Conservation (phyloP, 2,888 invertebrate species). For the Xanthia togata region DNA sequence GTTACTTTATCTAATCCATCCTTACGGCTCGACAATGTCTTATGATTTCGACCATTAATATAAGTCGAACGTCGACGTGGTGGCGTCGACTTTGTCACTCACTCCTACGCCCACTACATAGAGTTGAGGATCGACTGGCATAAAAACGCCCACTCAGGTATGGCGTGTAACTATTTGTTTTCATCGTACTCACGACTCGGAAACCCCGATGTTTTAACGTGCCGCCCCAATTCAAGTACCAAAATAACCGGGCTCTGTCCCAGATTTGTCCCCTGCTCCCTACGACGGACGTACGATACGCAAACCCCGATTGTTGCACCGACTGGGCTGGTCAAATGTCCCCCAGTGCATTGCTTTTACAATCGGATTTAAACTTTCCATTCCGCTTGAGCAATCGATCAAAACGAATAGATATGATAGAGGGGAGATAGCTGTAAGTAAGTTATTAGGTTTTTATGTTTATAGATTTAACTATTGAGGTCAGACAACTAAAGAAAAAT, state of each 20-base stretch:
- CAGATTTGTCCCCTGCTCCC: constrained; percentile 80
- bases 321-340: constrained; percentile 53
- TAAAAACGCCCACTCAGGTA: constrained; percentile 79
- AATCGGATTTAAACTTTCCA: constrained; percentile 55
- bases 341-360: constrained; percentile 56
- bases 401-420: constrained; percentile 47
- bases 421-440: constrained; percentile 52
- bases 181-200: constrained; percentile 77
- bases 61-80: constrained; percentile 66
- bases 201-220: constrained; percentile 86
- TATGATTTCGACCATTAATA: constrained; percentile 72
- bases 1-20: constrained; percentile 58
- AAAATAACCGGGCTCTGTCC: constrained; percentile 86
- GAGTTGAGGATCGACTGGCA: constrained; percentile 68
- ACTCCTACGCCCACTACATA: constrained; percentile 66
- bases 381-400: constrained; percentile 57
- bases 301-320: constrained; percentile 66
- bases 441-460: constrained; percentile 55
- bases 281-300: constrained; percentile 73
- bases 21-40: constrained; percentile 62
- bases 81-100: constrained; percentile 63
- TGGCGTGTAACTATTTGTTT: constrained; percentile 81
- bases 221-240: constrained; percentile 86
- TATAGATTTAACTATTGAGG: constrained; percentile 18
- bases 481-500: background rate